Evolutionary conservation across 2,113 vertebrate species (phyloP).

Genomic region (Chloropsis hardwickii): DNA sequence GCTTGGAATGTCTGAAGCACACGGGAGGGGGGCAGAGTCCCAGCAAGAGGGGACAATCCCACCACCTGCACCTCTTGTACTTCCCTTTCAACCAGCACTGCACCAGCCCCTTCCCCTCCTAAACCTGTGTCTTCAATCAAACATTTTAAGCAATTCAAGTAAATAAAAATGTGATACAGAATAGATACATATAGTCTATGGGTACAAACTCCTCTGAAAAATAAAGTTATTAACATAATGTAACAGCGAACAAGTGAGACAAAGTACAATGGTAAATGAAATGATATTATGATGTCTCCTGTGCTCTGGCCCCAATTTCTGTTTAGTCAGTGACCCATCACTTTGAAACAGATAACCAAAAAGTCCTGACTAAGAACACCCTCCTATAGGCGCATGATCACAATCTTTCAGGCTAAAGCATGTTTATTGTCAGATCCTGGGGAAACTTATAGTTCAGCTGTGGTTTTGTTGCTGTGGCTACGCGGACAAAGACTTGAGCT

Average conservation of each 20-base stretch:
- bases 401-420: neutral
- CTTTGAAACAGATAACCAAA: neutral
- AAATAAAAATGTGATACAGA: neutral
- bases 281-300: neutral
- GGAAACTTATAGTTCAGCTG: neutral
- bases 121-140: neutral
- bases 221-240: neutral
- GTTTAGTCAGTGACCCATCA: neutral
- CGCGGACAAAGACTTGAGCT: neutral
- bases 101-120: neutral
- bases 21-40: rapidly evolving
- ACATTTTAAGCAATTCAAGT: neutral
- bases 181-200: neutral
- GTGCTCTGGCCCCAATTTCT: neutral
- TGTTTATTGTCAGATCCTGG: neutral
- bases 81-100: neutral
- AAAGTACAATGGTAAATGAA: neutral
- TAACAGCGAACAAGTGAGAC: neutral
- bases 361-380: neutral
- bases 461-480: neutral
- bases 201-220: neutral
- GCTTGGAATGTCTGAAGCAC: neutral
- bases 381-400: neutral
- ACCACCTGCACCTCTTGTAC: neutral
- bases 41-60: neutral